A percentile compares a stretch with the other conserved stretches of the same genome.
phyloP scores from a whole-genome alignment of 2,888 invertebrate species.

The Dicranocentrus wangi region DNA sequence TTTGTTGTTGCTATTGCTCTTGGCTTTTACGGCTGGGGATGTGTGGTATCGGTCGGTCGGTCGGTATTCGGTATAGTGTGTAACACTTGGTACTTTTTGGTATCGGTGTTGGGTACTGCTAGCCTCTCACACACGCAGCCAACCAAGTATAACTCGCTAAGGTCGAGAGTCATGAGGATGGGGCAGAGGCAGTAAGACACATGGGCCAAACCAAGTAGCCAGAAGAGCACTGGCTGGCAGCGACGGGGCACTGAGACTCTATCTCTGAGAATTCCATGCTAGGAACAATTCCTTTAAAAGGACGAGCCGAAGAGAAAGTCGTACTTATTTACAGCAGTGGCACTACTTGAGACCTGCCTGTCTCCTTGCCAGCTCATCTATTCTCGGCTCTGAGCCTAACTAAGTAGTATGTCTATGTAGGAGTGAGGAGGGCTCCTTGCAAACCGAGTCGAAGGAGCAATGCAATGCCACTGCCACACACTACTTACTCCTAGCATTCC shows the following conservation, averaged over 20 bases:
- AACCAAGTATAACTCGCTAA: constrained; percentile 48
- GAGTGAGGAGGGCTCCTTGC: too few relatives aligned
- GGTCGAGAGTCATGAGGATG: constrained; percentile 57
- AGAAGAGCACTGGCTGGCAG: constrained; percentile 63
- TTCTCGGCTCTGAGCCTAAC: constrained; percentile 9
- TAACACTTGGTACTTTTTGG: neutral
- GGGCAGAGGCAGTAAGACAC: constrained; percentile 61
- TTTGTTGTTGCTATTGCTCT: constrained; percentile 14
- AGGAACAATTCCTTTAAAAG: constrained; percentile 13
- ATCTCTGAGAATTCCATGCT: constrained; percentile 35
- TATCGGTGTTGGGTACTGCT: neutral
- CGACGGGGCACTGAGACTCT: constrained; percentile 61
- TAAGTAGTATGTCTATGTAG: constrained; percentile 19
- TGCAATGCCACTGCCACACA: constrained; percentile 52
- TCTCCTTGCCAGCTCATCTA: constrained; percentile 39
- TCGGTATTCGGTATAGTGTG: neutral
- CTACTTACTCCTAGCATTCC: constrained; percentile 6
- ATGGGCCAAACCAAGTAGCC: constrained; percentile 63
- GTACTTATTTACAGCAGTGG: constrained; percentile 34
- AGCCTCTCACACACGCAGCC: neutral
- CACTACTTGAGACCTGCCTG: constrained; percentile 38
- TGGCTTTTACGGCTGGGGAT: constrained; percentile 14
- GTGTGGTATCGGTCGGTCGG: neutral
- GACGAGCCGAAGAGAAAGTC: constrained; percentile 34
- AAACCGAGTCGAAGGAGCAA: neutral